Conservation (phyloP, 2,888 invertebrate species). For the Augiades crinisus region DNA sequence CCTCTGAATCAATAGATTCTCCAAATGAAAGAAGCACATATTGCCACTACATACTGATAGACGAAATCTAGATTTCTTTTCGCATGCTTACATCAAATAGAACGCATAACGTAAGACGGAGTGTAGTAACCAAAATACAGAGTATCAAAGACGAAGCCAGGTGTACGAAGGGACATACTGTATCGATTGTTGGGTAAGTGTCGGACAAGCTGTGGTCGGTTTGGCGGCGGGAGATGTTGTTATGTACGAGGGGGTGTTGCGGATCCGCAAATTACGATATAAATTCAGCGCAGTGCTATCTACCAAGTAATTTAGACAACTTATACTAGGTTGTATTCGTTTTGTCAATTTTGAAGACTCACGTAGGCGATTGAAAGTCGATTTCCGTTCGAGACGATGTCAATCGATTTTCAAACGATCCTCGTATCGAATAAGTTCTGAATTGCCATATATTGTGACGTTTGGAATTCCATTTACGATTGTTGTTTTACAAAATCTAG, state of each 20-base stretch:
- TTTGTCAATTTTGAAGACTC: background rate
- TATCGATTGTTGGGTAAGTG: background rate
- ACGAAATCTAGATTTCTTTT: no score
- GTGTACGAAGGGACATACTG: no score
- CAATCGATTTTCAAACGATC: conserved; percentile 3
- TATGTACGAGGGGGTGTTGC: background rate
- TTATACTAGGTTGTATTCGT: background rate
- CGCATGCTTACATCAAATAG: no score
- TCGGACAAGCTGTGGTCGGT: background rate
- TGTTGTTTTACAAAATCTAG: conserved; percentile 12
- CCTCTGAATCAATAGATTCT: no score
- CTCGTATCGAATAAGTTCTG: conserved; percentile 3
- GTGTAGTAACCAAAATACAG: no score
- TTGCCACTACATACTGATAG: no score
- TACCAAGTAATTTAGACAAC: background rate
- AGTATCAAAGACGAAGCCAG: no score
- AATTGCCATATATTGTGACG: conserved; percentile 19
- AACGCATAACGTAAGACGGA: no score
- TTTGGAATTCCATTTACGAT: conserved; percentile 11
- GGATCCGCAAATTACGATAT: background rate
- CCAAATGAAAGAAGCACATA: no score
- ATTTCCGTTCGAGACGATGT: background rate
- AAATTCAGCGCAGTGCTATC: background rate
- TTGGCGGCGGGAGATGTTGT: background rate
- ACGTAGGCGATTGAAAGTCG: conserved; percentile 2